Evolutionary conservation across 2,888 invertebrate genomes (phyloP), one percentile per base, ranked within the genome.

Genomic region (Sthenelais limicola): DNA sequence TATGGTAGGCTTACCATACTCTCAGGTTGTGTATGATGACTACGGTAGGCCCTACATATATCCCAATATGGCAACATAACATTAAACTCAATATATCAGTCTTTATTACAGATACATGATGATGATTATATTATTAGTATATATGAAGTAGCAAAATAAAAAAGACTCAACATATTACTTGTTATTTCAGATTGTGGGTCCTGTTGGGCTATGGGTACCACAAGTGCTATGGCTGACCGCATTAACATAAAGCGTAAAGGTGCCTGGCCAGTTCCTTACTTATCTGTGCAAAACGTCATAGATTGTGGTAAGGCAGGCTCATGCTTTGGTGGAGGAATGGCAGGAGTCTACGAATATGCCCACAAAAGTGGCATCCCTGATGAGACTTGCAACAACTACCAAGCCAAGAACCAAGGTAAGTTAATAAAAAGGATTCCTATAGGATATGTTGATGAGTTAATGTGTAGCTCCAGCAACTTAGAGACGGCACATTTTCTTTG

Each of bases 381-480:
- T 77, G 89, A 89, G 74, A 89, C 89, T 0, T 89, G 89, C 80
- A 90, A 89, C 80, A 90, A 90, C 82, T 89, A 90, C 78, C 89
- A 89, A 76, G 89, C 89, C 15, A 87, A 85, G 66, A 84, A 89
- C 77, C 88, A 88, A 82, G 81, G 88, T 88, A 73, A 76, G 82
- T 72, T 18, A n/a, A n/a, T n/a, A n/a, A n/a, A n/a, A n/a, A n/a
- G n/a, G n/a, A n/a, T n/a, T n/a, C n/a, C n/a, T n/a, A n/a, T n/a
- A n/a, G n/a, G n/a, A n/a, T n/a, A n/a, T n/a, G n/a, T n/a, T n/a
- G n/a, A n/a, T n/a, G n/a, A n/a, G n/a, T n/a, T n/a, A n/a, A n/a
- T n/a, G n/a, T n/a, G n/a, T n/a, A n/a, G n/a, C n/a, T n/a, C n/a
- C n/a, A n/a, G n/a, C n/a, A n/a, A n/a, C n/a, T n/a, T n/a, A n/a